Percentiles rank a stretch among this genome's conserved stretches.
phyloP scores from a whole-genome alignment of 2,113 vertebrate species.

The Orthonyx spaldingii region DNA sequence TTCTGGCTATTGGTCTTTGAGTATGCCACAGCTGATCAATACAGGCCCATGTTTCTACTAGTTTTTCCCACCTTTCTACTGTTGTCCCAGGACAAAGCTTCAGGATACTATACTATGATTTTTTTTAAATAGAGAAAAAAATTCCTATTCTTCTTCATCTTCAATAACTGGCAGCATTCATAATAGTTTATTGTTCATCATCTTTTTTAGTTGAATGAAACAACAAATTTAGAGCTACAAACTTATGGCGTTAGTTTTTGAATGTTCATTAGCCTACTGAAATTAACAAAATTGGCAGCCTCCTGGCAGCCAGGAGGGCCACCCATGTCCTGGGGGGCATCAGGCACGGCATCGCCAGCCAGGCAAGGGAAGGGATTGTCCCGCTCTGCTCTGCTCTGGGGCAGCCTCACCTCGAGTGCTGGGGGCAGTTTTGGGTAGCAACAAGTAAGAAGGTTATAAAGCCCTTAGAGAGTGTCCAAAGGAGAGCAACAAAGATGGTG shows the following conservation, averaged over 20 bases:
- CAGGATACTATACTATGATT: background rate
- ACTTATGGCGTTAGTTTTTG: background rate
- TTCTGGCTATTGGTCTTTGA: background rate
- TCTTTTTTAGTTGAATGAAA: background rate
- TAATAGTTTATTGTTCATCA: background rate
- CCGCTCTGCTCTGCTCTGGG: background rate
- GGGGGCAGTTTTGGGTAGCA: background rate
- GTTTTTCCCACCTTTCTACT: background rate
- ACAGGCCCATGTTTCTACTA: background rate
- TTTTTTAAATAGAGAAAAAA: background rate
- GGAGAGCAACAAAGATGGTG: background rate
- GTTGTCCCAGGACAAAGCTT: background rate
- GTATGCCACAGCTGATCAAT: background rate
- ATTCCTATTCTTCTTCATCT: background rate
- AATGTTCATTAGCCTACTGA: background rate
- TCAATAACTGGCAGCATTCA: background rate
- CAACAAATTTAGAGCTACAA: background rate
- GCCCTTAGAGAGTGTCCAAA: background rate
- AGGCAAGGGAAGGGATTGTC: background rate
- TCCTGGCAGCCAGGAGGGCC: background rate
- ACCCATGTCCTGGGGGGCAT: accelerated
- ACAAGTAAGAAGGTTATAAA: background rate
- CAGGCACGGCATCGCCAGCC: background rate
- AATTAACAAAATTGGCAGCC: background rate
- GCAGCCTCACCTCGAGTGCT: background rate